phyloP scores from a whole-genome alignment of 2,888 invertebrate species.

The Agrotis segetum region DNA sequence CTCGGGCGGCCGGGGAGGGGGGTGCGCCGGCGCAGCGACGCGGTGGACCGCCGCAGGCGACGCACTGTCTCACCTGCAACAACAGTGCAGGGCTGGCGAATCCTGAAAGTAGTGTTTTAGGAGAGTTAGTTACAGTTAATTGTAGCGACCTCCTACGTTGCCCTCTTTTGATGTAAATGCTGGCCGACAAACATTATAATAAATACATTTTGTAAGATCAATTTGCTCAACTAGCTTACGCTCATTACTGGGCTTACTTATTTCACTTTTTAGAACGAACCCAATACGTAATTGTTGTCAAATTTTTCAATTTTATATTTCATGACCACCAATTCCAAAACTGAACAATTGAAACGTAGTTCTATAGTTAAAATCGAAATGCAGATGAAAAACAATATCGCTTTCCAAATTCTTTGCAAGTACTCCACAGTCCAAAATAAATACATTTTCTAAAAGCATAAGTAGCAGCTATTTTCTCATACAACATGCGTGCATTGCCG shows the following conservation, averaged over 20 bases:
- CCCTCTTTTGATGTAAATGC: background rate
- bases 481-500: slow-evolving; percentile 1
- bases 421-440: background rate
- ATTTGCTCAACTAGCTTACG: background rate
- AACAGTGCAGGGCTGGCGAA: slow-evolving; percentile 76
- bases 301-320: too few relatives aligned
- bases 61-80: slow-evolving; percentile 86
- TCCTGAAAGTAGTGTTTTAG: slow-evolving; percentile 26
- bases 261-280: too few relatives aligned
- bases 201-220: background rate
- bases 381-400: too few relatives aligned
- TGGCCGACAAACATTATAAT: too few relatives aligned
- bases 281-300: background rate
- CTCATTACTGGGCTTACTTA: too few relatives aligned
- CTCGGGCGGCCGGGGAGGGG: slow-evolving; percentile 55
- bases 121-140: slow-evolving; percentile 35
- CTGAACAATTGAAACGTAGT: too few relatives aligned
- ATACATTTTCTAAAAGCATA: background rate
- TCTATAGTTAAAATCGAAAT: too few relatives aligned
- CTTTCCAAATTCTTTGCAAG: too few relatives aligned
- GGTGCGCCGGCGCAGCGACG: slow-evolving; percentile 80
- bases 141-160: slow-evolving; percentile 12
- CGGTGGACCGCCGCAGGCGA: slow-evolving; percentile 84
- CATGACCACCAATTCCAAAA: too few relatives aligned
- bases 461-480: background rate